Conservation (phyloP, 1,140 invertebrate species). For the Ditylenchus dipsaci region DNA sequence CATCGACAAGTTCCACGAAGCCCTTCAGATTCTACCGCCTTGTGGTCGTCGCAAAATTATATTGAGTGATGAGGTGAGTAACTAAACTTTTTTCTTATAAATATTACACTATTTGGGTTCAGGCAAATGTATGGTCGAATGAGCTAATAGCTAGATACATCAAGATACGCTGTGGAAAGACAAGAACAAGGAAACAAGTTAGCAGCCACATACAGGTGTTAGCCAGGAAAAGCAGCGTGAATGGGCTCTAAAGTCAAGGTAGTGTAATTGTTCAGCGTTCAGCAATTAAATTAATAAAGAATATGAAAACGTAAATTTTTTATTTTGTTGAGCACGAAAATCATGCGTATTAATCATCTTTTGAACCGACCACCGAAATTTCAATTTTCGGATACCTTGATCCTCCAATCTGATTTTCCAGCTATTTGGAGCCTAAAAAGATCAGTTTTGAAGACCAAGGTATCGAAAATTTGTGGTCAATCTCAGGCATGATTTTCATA, state of each 20-base stretch:
- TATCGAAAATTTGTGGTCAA: too few relatives aligned
- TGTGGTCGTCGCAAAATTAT: constrained; percentile 98
- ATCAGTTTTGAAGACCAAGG: too few relatives aligned
- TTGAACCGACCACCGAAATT: too few relatives aligned
- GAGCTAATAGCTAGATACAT: constrained; percentile 98
- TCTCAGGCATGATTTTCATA: too few relatives aligned
- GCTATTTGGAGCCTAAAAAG: too few relatives aligned
- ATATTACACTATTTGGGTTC: constrained; percentile 3
- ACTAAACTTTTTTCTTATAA: constrained; percentile 73
- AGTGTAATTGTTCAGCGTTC: neutral
- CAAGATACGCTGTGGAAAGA: constrained; percentile 95
- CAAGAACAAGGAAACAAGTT: constrained; percentile 96
- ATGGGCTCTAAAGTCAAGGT: constrained; percentile 92
- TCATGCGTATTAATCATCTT: too few relatives aligned
- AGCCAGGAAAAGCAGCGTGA: constrained; percentile 92
- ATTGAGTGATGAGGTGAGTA: constrained; percentile 99
- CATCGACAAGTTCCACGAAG: constrained; percentile 99
- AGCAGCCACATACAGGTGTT: constrained; percentile 98
- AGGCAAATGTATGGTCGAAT: constrained; percentile 73
- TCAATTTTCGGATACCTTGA: too few relatives aligned
- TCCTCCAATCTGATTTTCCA: too few relatives aligned
- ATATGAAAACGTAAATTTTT: too few relatives aligned
- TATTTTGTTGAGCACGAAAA: too few relatives aligned
- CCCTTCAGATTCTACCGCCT: constrained; percentile 96
- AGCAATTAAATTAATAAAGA: too few relatives aligned